A percentile compares a stretch with the other conserved stretches of the same genome.
Conservation (phyloP, 2,888 invertebrate species). For the Saturnia pavonia region DNA sequence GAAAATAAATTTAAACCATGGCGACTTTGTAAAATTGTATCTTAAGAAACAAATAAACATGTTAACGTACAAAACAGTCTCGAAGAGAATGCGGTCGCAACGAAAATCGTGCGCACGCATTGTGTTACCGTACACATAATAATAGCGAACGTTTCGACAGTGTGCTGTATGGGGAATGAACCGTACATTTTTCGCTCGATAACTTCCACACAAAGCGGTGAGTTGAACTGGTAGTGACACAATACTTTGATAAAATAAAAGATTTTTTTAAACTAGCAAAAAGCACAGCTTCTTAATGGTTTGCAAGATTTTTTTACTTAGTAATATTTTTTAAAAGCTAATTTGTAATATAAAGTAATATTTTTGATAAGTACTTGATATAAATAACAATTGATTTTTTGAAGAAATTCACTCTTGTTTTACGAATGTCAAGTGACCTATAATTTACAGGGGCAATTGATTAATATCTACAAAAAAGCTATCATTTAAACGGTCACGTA, state of each 20-base stretch:
- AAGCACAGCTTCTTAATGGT: too few relatives aligned
- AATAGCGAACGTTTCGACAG: background rate
- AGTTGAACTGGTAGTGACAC: background rate
- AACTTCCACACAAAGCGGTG: constrained; percentile 4
- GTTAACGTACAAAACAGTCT: background rate
- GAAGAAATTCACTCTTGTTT: too few relatives aligned
- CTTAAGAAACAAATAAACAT: background rate
- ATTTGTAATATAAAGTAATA: too few relatives aligned
- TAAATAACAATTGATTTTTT: too few relatives aligned
- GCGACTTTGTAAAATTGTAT: background rate
- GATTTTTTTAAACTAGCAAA: background rate
- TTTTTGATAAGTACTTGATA: too few relatives aligned
- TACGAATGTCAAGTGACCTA: too few relatives aligned
- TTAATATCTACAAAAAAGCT: too few relatives aligned
- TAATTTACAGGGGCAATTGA: too few relatives aligned
- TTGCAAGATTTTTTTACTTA: too few relatives aligned
- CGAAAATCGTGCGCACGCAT: background rate
- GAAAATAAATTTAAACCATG: too few relatives aligned
- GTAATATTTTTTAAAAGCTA: too few relatives aligned
- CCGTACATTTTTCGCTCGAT: constrained; percentile 11
- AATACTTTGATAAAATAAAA: background rate
- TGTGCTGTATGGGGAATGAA: constrained; percentile 2
- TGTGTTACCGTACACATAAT: background rate
- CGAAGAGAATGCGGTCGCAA: background rate
- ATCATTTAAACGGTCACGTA: too few relatives aligned